A percentile compares a stretch with the other conserved stretches of the same genome.
These are phyloP conservation scores for Drosophila punjabiensis DNA, from an alignment of 1,140 invertebrate genomes.

Conservation along the genomic window DNA sequence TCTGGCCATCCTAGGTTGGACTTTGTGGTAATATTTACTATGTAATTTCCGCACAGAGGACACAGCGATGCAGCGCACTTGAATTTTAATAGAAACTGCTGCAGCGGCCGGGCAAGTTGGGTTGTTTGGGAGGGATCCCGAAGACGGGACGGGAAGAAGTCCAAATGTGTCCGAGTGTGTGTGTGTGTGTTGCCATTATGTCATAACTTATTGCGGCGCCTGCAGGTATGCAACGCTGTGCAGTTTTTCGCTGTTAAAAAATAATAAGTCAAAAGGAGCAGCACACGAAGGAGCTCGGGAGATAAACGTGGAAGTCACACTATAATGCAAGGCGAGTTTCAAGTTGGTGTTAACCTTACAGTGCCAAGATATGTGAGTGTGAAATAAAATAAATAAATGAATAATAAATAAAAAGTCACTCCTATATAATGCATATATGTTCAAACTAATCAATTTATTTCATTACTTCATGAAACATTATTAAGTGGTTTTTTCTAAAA, in stretches of 20 bases:
- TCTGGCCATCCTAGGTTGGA: slow-evolving; percentile 39
- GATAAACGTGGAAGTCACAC: not conserved
- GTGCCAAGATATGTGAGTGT: not conserved
- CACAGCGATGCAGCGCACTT: slow-evolving; percentile 57
- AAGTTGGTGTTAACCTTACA: slow-evolving; percentile 2
- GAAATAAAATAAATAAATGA: not conserved
- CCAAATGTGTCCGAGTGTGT: not conserved
- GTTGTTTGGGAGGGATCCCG: not conserved
- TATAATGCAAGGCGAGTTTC: not conserved
- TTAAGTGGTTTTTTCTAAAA: too few species aligned
- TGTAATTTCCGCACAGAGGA: slow-evolving; percentile 53
- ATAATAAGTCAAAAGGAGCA: slow-evolving; percentile 53
- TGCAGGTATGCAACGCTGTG: slow-evolving; percentile 50
- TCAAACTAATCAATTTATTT: too few species aligned
- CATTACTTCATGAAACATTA: too few species aligned
- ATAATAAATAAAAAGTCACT: too few species aligned
- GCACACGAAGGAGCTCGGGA: not conserved
- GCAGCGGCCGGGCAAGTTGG: slow-evolving; percentile 9
- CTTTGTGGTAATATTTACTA: slow-evolving; percentile 64
- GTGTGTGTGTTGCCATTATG: slow-evolving; percentile 46
- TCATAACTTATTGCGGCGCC: slow-evolving; percentile 66
- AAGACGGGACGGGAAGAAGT: not conserved
- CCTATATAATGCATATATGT: too few species aligned
- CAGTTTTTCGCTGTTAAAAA: slow-evolving; percentile 52
- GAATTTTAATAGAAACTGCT: slow-evolving; percentile 75